A percentile compares a stretch with the other conserved stretches of the same genome.
Evolutionary conservation across 2,797 vertebrate species (phyloP).

Genomic region (Sebastes cheni): DNA sequence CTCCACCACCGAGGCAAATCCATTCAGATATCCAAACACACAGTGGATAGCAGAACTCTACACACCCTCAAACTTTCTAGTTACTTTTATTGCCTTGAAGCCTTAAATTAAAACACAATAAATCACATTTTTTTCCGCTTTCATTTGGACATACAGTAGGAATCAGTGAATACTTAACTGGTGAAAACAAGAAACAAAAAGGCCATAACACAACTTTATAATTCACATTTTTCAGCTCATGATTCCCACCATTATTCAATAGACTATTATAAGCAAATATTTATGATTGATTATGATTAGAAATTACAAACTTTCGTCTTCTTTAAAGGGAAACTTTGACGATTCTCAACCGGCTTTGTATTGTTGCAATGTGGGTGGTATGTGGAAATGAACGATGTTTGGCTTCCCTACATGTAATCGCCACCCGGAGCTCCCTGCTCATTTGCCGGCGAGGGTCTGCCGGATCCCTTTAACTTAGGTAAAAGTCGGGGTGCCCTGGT

Average conservation of each 20-base stretch:
- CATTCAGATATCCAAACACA: constrained; percentile 38
- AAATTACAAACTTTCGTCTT: neutral
- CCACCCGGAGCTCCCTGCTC: too few relatives aligned
- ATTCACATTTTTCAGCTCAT: neutral
- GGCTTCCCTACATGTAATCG: too few relatives aligned
- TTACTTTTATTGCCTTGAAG: constrained; percentile 33
- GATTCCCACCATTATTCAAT: neutral
- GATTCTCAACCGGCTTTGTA: too few relatives aligned
- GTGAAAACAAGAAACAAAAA: constrained; percentile 23
- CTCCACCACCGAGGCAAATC: constrained; percentile 26
- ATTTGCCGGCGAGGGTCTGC: too few relatives aligned
- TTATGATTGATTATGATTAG: neutral
- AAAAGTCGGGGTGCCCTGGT: neutral
- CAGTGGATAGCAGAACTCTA: constrained; percentile 17
- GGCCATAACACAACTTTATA: neutral
- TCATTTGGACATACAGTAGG: constrained; percentile 5
- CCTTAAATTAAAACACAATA: constrained; percentile 47
- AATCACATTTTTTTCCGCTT: constrained; percentile 2
- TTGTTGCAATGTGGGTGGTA: too few relatives aligned
- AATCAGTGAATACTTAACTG: constrained; percentile 4
- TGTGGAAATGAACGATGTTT: too few relatives aligned
- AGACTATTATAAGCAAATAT: neutral
- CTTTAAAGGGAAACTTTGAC: too few relatives aligned
- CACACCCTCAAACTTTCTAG: constrained; percentile 17
- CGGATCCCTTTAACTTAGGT: neutral